Base-by-base conservation (phyloP, 2,888 invertebrate species). In the Romanomermis culicivorax region DNA sequence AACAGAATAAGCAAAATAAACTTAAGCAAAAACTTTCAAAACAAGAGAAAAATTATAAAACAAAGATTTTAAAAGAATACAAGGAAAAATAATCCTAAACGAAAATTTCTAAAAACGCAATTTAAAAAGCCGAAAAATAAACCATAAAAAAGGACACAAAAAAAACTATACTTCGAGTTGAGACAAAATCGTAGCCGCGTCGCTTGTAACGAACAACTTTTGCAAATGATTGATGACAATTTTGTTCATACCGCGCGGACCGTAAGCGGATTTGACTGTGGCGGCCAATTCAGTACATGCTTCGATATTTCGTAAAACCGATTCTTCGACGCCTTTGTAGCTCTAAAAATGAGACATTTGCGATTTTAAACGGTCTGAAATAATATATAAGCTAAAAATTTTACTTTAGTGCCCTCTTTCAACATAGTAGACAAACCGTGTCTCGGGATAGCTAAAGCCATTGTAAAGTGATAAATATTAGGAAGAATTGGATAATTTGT, bases 181-280 rank as follows among this genome's bases (percentile, higher is more conserved):
- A 60, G 83, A 79, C 63, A 99, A 83, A 59, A 99, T 95, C 0
- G 97, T 97, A 1, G 89, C 95, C 25, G 95, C 97, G 76, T 99
- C 97, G 70, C 88, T 95, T 1, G 97, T 99, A 2, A 99, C 86
- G 74, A 95, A 97, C 63, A 95, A 80, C 69, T 97, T 97, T 67
- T 93, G 93, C 61, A 99, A 78, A 70, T 97, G 93, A 73, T 97
- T 99, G 57, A 99, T 95, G 25, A 99, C 83, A 85, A 99, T 93
- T 77, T 99, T 99, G 72, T 97, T 97, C 66, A 76, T 74, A 54
- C 76, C 97, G 75, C 89, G 89, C 7, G 97, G 97, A 0, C 97
- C 97, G 71, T 88, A 97, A 1, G 93, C 86, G 25, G 93, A 85
- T 60, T 84, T 80, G 26, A 95, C 82, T 59, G 88, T 88, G 64